A percentile compares a stretch with the other conserved stretches of the same genome.
Evolutionary conservation across 2,113 vertebrate genomes (phyloP).

Genomic region (Thymallus thymallus): DNA sequence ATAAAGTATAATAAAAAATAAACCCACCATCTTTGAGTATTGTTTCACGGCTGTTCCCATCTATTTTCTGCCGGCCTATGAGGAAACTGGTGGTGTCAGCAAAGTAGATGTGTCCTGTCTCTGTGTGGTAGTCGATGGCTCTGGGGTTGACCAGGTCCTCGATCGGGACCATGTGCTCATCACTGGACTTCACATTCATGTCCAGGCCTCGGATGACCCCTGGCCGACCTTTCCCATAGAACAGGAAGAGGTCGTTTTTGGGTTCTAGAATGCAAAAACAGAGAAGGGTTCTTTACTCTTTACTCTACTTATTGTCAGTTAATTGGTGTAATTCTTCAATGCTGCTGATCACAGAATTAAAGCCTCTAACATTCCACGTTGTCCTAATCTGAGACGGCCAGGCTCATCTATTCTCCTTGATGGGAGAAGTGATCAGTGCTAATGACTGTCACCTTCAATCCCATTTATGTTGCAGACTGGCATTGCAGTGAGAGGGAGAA

Average conservation of each 20-base stretch:
- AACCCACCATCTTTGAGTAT: slow-evolving; percentile 91
- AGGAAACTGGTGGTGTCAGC: slow-evolving; percentile 98
- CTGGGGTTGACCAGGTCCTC: slow-evolving; percentile 96
- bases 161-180: slow-evolving; percentile 93
- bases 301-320: slow-evolving; percentile 53
- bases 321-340: slow-evolving; percentile 66
- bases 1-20: slow-evolving; percentile 20
- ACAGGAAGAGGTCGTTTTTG: slow-evolving; percentile 94
- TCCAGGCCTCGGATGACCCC: slow-evolving; percentile 94
- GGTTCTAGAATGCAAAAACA: slow-evolving; percentile 84
- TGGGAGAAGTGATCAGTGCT: slow-evolving; percentile 70
- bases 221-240: slow-evolving; percentile 97
- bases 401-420: slow-evolving; percentile 63
- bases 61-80: slow-evolving; percentile 93
- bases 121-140: slow-evolving; percentile 93
- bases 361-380: slow-evolving; percentile 55
- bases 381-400: slow-evolving; percentile 59
- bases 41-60: slow-evolving; percentile 88
- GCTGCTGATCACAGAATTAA: slow-evolving; percentile 58
- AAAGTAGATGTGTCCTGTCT: slow-evolving; percentile 92
- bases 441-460: slow-evolving; percentile 65
- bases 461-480: slow-evolving; percentile 37
- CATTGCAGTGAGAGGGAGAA: slow-evolving; percentile 28
- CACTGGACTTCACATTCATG: slow-evolving; percentile 89
- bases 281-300: slow-evolving; percentile 34